Percentiles rank a stretch among this genome's conserved stretches.
phyloP scores from a whole-genome alignment of 2,888 invertebrate species.

The Microdon myrmicae region DNA sequence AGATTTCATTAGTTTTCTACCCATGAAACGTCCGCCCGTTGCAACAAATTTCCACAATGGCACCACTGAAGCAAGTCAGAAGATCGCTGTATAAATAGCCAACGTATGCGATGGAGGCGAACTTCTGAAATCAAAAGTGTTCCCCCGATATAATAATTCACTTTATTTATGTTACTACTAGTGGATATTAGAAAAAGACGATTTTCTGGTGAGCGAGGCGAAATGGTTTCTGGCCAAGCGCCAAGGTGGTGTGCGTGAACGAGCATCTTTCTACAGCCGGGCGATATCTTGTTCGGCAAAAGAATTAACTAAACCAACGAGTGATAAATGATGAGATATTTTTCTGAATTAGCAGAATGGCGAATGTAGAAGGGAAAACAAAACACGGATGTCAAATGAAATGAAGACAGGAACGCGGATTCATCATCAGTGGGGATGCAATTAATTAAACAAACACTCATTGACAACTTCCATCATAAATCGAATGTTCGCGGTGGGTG shows the following conservation, averaged over 20 bases:
- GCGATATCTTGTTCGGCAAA: constrained; percentile 1
- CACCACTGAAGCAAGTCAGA: neutral
- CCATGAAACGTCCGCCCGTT: too few relatives aligned
- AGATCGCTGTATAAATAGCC: neutral
- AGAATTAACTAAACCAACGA: neutral
- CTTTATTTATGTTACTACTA: neutral
- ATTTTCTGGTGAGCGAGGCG: constrained; percentile 15
- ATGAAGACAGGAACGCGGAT: neutral
- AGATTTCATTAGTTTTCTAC: too few relatives aligned
- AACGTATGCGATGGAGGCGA: neutral
- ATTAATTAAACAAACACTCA: constrained; percentile 45
- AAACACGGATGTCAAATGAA: constrained; percentile 3
- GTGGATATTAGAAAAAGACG: neutral
- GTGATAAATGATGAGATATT: constrained; percentile 26
- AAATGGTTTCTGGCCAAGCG: constrained; percentile 30
- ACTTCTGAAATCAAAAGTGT: neutral
- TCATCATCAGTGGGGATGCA: constrained; percentile 29
- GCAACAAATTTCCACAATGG: too few relatives aligned
- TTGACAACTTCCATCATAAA: constrained; percentile 29
- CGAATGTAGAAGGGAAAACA: constrained; percentile 1
- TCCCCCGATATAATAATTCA: neutral
- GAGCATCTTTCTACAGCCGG: constrained; percentile 10
- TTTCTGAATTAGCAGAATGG: constrained; percentile 28
- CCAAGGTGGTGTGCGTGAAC: constrained; percentile 28
- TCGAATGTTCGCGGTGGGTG: too few relatives aligned